Percentiles rank a stretch among this genome's conserved stretches.
These are phyloP conservation scores for Habroteleia sp. DNA, from an alignment of 2,888 invertebrate species.

Conservation along the genomic window DNA sequence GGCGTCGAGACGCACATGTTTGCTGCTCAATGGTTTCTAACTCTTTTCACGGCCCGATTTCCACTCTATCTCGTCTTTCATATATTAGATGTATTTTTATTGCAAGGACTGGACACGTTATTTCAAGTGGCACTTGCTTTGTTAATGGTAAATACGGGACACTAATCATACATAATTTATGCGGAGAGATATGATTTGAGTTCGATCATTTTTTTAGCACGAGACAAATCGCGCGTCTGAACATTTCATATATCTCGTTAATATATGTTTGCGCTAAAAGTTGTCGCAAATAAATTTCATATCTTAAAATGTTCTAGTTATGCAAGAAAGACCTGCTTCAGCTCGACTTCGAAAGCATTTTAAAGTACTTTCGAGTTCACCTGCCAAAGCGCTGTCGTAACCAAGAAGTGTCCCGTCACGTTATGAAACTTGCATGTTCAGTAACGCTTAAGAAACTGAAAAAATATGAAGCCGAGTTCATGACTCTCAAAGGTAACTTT, in stretches of 20 bases:
- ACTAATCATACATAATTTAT: too few relatives aligned
- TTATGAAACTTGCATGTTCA: conserved; percentile 94
- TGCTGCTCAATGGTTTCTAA: conserved; percentile 99
- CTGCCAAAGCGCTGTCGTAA: conserved; percentile 97
- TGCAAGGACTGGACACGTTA: conserved; percentile 96
- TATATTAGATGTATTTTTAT: conserved; percentile 96
- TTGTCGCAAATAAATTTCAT: too few relatives aligned
- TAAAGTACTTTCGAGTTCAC: conserved; percentile 98
- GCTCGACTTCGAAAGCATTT: conserved; percentile 97
- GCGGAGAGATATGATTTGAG: too few relatives aligned
- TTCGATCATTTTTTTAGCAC: too few relatives aligned
- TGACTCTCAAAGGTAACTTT: conserved; percentile 86
- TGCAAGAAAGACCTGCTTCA: conserved; percentile 95
- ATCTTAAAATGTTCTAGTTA: conserved; percentile 81
- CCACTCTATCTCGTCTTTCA: conserved; percentile 98
- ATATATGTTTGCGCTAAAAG: too few relatives aligned
- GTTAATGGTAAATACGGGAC: conserved; percentile 90
- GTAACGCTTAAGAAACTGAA: conserved; percentile 96
- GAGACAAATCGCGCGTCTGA: too few relatives aligned
- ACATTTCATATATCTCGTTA: too few relatives aligned
- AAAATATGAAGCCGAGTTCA: conserved; percentile 96
- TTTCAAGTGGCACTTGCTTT: conserved; percentile 98
- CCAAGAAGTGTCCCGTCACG: conserved; percentile 92
- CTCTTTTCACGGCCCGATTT: conserved; percentile 99
- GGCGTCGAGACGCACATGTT: conserved; percentile 98